Conservation (phyloP, 2,113 vertebrate species). For the Caretta caretta region DNA sequence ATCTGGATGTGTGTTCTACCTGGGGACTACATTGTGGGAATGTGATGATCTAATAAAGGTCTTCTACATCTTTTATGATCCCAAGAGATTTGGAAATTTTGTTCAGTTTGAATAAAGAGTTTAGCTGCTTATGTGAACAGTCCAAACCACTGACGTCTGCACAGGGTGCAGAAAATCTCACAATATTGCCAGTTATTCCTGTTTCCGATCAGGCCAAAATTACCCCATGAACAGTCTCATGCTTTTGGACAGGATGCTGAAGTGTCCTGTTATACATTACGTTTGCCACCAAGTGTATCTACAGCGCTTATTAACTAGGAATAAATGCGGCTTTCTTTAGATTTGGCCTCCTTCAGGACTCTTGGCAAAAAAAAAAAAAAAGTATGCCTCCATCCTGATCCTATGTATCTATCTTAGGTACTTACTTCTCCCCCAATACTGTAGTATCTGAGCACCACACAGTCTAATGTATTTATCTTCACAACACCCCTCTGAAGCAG, state of each 20-base stretch:
- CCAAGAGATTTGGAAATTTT: not conserved
- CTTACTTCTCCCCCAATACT: not conserved
- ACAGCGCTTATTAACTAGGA: not conserved
- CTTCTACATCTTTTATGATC: not conserved
- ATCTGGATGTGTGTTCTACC: not conserved
- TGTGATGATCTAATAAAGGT: not conserved
- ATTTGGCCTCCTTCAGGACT: not conserved
- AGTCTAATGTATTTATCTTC: constrained; percentile 46
- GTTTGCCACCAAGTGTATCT: not conserved
- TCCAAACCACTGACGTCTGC: not conserved
- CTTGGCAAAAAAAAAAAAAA: not conserved
- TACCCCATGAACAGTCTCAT: not conserved
- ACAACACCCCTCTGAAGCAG: constrained; percentile 46
- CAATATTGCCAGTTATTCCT: not conserved
- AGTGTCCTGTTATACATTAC: not conserved
- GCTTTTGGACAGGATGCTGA: not conserved
- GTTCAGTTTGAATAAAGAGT: not conserved
- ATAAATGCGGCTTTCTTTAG: not conserved
- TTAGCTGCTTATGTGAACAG: constrained; percentile 4
- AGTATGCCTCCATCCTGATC: not conserved
- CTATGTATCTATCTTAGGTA: not conserved
- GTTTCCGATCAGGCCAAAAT: not conserved
- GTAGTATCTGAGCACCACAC: not conserved
- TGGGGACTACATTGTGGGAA: not conserved
- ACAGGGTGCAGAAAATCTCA: not conserved